Evolutionary conservation across 1,140 invertebrate genomes (phyloP).

Genomic region (Drosophila cardini): DNA sequence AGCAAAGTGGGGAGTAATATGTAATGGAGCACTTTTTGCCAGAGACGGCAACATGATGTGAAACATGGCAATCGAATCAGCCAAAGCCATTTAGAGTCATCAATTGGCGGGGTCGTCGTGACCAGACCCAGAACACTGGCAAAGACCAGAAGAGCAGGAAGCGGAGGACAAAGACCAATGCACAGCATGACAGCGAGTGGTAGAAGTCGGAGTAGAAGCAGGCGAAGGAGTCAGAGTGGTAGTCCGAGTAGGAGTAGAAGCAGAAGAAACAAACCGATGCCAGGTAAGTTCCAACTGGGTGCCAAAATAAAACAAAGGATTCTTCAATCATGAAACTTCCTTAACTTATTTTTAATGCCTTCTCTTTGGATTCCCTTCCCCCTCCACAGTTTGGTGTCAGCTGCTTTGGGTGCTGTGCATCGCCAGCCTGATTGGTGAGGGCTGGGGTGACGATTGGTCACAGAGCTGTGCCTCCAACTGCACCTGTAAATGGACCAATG

Average conservation of each 20-base stretch:
- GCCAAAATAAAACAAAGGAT: constrained; percentile 35
- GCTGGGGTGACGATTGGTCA: constrained; percentile 90
- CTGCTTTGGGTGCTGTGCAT: constrained; percentile 52
- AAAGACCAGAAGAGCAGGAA: constrained; percentile 12
- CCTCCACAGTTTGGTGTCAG: constrained; percentile 31
- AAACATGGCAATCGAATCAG: constrained; percentile 82
- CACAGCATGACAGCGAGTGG: constrained; percentile 54
- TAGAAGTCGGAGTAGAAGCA: constrained; percentile 32
- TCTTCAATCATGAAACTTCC: constrained; percentile 39
- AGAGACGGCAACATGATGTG: constrained; percentile 79
- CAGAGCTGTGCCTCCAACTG: constrained; percentile 91
- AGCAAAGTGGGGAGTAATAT: constrained; percentile 80
- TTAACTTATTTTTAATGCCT: constrained; percentile 18
- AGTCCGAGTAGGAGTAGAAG: constrained; percentile 30
- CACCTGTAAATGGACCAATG: constrained; percentile 94
- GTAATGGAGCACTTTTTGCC: constrained; percentile 80
- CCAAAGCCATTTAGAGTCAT: constrained; percentile 82
- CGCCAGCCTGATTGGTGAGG: constrained; percentile 81
- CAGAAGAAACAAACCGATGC: constrained; percentile 36
- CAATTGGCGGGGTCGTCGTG: constrained; percentile 76
- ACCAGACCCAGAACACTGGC: constrained; percentile 12
- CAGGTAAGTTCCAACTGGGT: constrained; percentile 56
- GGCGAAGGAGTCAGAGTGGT: constrained; percentile 1
- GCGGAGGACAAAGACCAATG: constrained; percentile 59
- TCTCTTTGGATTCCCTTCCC: background rate